Evolutionary conservation across 2,797 vertebrate genomes (phyloP).

Genomic region (Danio kyathit): DNA sequence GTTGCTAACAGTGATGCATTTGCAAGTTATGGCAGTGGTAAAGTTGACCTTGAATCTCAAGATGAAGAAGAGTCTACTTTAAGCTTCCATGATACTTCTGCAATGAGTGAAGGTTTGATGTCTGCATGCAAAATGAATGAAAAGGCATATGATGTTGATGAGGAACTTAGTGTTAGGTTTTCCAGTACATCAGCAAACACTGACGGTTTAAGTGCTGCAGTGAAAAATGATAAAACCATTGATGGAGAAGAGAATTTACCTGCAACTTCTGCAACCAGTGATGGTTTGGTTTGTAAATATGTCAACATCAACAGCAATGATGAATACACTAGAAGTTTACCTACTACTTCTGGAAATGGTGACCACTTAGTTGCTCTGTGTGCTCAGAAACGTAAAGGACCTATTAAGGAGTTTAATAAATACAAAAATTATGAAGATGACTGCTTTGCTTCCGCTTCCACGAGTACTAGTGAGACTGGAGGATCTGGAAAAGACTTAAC

Average conservation of each 20-base stretch:
- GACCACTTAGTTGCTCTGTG: background rate
- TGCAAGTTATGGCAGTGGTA: no score
- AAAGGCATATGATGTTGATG: background rate
- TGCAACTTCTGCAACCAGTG: background rate
- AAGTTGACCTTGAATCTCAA: slow-evolving; percentile 7
- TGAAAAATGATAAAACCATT: background rate
- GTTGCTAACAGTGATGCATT: background rate
- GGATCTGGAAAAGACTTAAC: background rate
- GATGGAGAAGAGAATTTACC: background rate
- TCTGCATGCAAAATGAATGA: background rate
- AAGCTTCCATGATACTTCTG: background rate
- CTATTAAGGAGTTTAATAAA: background rate
- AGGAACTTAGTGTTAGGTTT: background rate
- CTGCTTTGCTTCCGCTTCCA: background rate
- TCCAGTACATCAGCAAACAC: background rate
- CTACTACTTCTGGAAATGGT: background rate
- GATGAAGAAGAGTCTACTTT: background rate
- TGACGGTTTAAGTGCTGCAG: background rate
- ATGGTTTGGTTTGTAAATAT: background rate
- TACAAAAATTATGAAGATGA: background rate
- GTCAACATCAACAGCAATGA: background rate
- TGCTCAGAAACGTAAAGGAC: background rate
- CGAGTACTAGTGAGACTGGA: background rate
- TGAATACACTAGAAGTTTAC: background rate
- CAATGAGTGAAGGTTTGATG: background rate